Evolutionary conservation across 1,140 invertebrate genomes (phyloP).

Genomic region (Papilio dardanus): DNA sequence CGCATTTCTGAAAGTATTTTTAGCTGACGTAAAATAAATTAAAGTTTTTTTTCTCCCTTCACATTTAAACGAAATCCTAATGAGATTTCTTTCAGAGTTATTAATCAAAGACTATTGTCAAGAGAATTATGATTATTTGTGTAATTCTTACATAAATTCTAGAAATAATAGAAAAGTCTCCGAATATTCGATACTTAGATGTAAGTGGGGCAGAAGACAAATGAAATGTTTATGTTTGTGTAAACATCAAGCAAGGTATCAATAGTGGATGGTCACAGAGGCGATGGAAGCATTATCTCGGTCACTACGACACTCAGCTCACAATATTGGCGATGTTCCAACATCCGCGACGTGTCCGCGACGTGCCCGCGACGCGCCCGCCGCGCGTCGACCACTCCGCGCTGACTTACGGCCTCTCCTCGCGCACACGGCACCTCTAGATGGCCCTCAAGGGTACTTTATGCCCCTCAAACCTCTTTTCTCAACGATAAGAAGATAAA

Average conservation of each 20-base stretch:
- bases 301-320: not conserved
- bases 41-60: not conserved
- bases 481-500: not conserved
- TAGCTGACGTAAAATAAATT: not conserved
- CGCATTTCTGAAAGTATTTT: not conserved
- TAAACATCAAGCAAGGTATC: not conserved
- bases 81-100: not conserved
- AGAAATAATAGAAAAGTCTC: no score
- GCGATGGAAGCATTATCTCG: not conserved
- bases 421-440: not conserved
- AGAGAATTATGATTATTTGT: no score
- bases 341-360: not conserved
- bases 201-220: not conserved
- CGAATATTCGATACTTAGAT: not conserved
- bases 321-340: not conserved
- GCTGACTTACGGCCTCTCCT: conserved; percentile 7
- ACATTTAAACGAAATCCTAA: not conserved
- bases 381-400: not conserved
- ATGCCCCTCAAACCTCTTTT: not conserved
- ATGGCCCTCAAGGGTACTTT: not conserved
- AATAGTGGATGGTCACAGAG: not conserved
- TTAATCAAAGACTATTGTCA: not conserved
- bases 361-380: not conserved
- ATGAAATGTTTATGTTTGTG: not conserved
- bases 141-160: no score